Base-by-base conservation (phyloP, 2,888 invertebrate genomes). In the Drosophila dives region DNA sequence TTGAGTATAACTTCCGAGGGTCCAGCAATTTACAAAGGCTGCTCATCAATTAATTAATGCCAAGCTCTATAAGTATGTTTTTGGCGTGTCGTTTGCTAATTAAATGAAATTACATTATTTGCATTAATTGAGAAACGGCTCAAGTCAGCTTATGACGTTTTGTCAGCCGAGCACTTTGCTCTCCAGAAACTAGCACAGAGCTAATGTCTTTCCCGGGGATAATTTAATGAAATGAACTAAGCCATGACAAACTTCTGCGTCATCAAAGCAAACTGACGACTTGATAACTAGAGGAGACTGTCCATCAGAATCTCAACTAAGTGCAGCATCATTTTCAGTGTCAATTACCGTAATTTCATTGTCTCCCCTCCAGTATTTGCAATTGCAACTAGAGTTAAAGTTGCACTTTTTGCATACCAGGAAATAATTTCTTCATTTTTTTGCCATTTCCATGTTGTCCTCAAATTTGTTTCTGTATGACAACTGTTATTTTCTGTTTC, bases 101-200 rank as follows among this genome's bases (percentile, higher is more conserved):
- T 85, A 77, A 89, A 89, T 85, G 77, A 89, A 87, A 85, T 77
- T 85, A 61, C 77, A 87, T 89, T 87, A 76, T 70, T 71, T 83
- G 81, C 87, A 86, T 84, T 76, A 67, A 81, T 78, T 81, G 81
- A 71, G 48, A 70, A 53, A 51, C 61, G 55, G 64, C 54, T 53
- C 34, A 79, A 75, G 64, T 75, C 32, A 66, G 45, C 65, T 51
- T 36, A 26, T 58, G 36, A 33, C 36, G 20, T 20, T 20, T 42
- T 3, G 15, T 11, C 53, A 23, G 36, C 15, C 34, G 20, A 33
- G 33, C 33, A 34, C 33, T 36, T 26, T 34, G 32, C 40, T 29
- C 55, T 48, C n/a, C 45, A 53, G 49, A 63, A 65, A 62, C 42
- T 62, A 23, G 20, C 48, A 36, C 38, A 29, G 32, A n/a, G 55